Base-by-base conservation (phyloP, 2,888 invertebrate genomes). In the Mimachlamys varia region DNA sequence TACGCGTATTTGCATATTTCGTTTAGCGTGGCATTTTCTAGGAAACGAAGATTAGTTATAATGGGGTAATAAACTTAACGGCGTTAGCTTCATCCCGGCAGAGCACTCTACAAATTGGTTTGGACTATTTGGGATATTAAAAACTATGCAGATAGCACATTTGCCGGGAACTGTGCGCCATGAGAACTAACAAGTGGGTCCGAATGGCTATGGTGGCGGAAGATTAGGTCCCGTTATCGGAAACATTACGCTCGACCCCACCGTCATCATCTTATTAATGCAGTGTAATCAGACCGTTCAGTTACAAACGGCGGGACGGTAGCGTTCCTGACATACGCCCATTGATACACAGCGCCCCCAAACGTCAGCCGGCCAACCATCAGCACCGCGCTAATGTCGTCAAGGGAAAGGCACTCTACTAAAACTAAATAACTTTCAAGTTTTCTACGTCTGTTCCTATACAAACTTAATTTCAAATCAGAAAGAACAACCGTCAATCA, bases 1-100 rank as follows among this genome's bases (percentile, higher is more conserved):
- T 76, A 76, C 76, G 76, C 27, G 76, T 76, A 76, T 76, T 76
- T 76, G 76, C 76, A 76, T 76, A 76, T 76, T 76, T 76, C 76
- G 76, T 76, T 76, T 76, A 76, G 76, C 76, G 76, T 76, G 76
- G 76, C 76, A 76, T 76, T 76, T 76, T 76, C 27, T 76, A 76
- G 76, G 76, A 76, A 76, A 76, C 27, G 76, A 27, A 76, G 76
- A 76, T 76, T 76, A 76, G 76, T 27, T 76, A 33, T 76, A 76
- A 76, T 76, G 76, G 76, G 76, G 27, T 76, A 76, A 76, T 76
- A 76, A 76, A 76, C 27, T 76, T 76, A 76, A 76, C 27, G 76
- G 76, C 33, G 58, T 33, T 7, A 33, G 76, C 76, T 12, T 13
- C 76, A 76, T 76, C 76, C 33, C 76, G 76, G 7, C 33, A 76